Percentiles rank a stretch among this genome's conserved stretches.
Evolutionary conservation across 2,888 invertebrate species (phyloP).

Genomic region (Epinotia brunnichana): DNA sequence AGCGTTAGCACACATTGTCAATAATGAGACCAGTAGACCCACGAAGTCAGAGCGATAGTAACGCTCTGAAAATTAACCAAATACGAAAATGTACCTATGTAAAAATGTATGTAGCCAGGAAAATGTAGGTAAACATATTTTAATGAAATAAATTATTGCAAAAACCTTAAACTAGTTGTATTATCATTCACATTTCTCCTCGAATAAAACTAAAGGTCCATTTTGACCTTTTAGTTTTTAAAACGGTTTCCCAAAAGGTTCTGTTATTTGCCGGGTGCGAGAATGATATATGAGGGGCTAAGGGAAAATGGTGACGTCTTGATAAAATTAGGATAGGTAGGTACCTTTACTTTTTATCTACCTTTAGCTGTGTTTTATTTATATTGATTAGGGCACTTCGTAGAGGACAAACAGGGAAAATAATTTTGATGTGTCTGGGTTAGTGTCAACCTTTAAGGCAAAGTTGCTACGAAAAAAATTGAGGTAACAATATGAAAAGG

Average conservation of each 20-base stretch:
- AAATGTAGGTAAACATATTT: not conserved
- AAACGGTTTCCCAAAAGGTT: conserved; percentile 23
- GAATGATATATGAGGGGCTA: conserved; percentile 26
- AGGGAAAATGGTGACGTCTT: conserved; percentile 19
- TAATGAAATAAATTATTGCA: not conserved
- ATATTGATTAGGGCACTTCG: conserved; percentile 3
- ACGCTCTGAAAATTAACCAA: too few relatives aligned
- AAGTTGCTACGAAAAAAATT: too few relatives aligned
- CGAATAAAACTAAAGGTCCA: conserved; percentile 11
- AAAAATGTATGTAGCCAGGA: too few relatives aligned
- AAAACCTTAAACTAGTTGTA: not conserved
- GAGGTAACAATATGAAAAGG: too few relatives aligned
- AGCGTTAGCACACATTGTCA: too few relatives aligned
- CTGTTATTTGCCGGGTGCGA: conserved; percentile 11
- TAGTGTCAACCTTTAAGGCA: too few relatives aligned
- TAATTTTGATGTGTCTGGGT: not conserved
- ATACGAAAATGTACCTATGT: too few relatives aligned
- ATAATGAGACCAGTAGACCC: too few relatives aligned
- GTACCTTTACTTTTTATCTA: conserved; percentile 9
- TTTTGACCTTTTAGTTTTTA: conserved; percentile 10
- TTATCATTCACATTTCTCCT: not conserved
- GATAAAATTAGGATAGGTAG: conserved; percentile 12
- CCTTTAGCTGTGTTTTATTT: conserved; percentile 14
- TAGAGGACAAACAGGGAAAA: not conserved
- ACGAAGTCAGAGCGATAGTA: too few relatives aligned